Evolutionary conservation across 2,888 invertebrate species (phyloP), one percentile per base, ranked within the genome.

Genomic region (Podotricha telesiphe): DNA sequence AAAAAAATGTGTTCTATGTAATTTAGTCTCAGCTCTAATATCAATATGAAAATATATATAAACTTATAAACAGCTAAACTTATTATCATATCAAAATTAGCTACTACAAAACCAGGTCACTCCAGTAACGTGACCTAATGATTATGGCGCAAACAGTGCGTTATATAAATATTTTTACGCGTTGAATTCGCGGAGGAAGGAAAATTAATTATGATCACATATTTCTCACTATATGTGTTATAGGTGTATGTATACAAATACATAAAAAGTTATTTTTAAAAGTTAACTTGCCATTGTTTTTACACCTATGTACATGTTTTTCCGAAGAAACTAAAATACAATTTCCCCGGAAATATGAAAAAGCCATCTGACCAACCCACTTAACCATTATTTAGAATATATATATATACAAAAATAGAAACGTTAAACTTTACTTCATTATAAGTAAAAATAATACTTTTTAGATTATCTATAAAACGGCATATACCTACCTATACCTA

Each of bases 111-210:
- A 45, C 42, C 59, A 22, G 59, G 59, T 59, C 45, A 59, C 45
- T 59, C 59, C n/a, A n/a, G 22, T n/a, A 45, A 59, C 42, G 59
- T 45, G 59, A 59, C 59, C 45, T 59, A 59, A 45, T 22, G 22
- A 11, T 10, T 42, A 59, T 45, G 22, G 10, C 42, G 48, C 45
- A 61, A 47, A 48, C 61, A 48, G 19, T 17, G 34, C 37, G 17
- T 55, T 55, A 55, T 55, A 37, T 37, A 55, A 61, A 45, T 47
- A 47, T 28, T 22, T 17, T 7, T 17, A 28, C 37, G 50, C 20
- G 37, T 19, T 62, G 15, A 48, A 50, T 15, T 34, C 34, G 50
- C 17, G 15, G 48, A 59, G 45, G 28, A 62, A 50, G 62, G 48
- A 62, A 62, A 34, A 62, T 37, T 48, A 20, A 62, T 62, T 50